phyloP scores from a whole-genome alignment of 2,888 invertebrate genomes.

The Machimus rusticus region DNA sequence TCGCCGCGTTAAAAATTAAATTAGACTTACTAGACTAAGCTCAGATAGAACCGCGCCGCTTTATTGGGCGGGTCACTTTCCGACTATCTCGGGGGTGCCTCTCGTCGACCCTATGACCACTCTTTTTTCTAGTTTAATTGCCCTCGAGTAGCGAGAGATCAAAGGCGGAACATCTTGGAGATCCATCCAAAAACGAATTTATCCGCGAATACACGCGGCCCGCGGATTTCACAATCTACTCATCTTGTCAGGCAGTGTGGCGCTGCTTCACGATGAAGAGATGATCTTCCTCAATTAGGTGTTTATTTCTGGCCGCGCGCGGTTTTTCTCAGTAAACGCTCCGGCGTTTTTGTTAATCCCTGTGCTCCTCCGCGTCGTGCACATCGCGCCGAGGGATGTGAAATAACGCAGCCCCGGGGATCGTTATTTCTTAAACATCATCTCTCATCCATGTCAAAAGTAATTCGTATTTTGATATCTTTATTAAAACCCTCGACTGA shows the following conservation, averaged over 20 bases:
- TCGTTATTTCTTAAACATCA: constrained; percentile 8
- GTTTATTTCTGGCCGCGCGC: constrained; percentile 30
- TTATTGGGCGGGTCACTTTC: constrained; percentile 5
- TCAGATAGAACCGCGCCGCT: background rate
- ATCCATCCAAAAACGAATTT: background rate
- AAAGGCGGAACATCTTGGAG: constrained; percentile 34
- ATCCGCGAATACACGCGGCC: constrained; percentile 1
- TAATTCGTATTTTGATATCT: constrained; percentile 34
- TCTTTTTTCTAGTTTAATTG: constrained; percentile 36
- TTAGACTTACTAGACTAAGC: background rate
- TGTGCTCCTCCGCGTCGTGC: background rate
- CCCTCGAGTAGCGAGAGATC: constrained; percentile 37
- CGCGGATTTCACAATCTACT: background rate
- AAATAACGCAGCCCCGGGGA: background rate
- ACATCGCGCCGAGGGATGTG: constrained; percentile 7
- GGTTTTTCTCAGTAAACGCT: background rate
- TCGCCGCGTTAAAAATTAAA: background rate
- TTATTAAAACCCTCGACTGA: constrained; percentile 5
- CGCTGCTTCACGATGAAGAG: constrained; percentile 39
- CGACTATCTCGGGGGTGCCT: background rate
- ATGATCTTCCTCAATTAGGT: constrained; percentile 41
- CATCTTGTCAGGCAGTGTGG: constrained; percentile 32
- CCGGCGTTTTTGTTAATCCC: constrained; percentile 5
- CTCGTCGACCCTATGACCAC: background rate
- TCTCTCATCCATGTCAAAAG: constrained; percentile 28